Evolutionary conservation across 2,797 vertebrate species (phyloP), one percentile per base, ranked within the genome.

Genomic region (Loriculus beryllinus): DNA sequence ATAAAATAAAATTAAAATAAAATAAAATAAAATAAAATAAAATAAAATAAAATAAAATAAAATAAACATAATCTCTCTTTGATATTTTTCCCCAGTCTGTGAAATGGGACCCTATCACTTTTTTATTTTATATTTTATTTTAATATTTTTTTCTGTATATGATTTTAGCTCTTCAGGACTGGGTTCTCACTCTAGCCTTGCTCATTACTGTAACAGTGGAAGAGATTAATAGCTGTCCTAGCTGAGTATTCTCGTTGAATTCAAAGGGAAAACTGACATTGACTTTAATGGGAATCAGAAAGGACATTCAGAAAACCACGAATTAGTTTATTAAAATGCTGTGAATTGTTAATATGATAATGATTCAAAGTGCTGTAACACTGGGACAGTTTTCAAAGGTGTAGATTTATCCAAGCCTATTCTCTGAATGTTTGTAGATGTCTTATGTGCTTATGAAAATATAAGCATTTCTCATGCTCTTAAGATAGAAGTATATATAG

Each of bases 1-100:
- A n/a, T n/a, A n/a, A n/a, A n/a, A n/a, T n/a, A n/a, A n/a, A n/a
- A n/a, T n/a, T n/a, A n/a, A n/a, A n/a, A n/a, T n/a, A n/a, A n/a
- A n/a, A n/a, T n/a, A n/a, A n/a, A n/a, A n/a, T n/a, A n/a, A n/a
- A n/a, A n/a, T n/a, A n/a, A n/a, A n/a, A n/a, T n/a, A n/a, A n/a
- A n/a, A n/a, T n/a, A n/a, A n/a, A n/a, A n/a, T n/a, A n/a, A n/a
- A n/a, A n/a, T n/a, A n/a, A n/a, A n/a, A n/a, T n/a, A n/a, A n/a
- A n/a, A n/a, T n/a, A n/a, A n/a, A n/a, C n/a, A n/a, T n/a, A 96
- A 96, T 95, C 96, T 95, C 82, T 77, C 82, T 87, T 90, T 87
- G 81, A 87, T 89, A 56, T 57, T 57, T 57, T 90, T 90, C 54
- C 19, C 28, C 93, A 84, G 91, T 91, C 94, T 96, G 92, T 94